A percentile compares a stretch with the other conserved stretches of the same genome.
These are phyloP conservation scores for Oreochromis niloticus DNA, from an alignment of 2,113 vertebrate species.

Conservation along the genomic window DNA sequence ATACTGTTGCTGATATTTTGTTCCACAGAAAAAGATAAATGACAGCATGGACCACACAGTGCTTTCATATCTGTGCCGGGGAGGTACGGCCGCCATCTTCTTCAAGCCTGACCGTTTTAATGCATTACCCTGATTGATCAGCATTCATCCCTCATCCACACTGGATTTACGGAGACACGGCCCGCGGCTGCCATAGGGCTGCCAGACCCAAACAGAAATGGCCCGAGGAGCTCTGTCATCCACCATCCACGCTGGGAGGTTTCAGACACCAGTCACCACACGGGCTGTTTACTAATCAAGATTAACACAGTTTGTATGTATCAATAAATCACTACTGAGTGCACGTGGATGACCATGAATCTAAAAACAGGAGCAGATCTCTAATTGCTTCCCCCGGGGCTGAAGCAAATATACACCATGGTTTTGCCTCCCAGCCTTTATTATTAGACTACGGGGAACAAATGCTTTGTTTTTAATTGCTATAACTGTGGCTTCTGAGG, in stretches of 20 bases:
- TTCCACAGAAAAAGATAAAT: not conserved
- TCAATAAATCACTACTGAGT: slow-evolving; percentile 36
- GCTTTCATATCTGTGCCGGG: not conserved
- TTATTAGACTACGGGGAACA: not conserved
- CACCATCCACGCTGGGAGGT: slow-evolving; percentile 4
- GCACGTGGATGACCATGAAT: slow-evolving; percentile 40
- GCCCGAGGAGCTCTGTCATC: slow-evolving; percentile 20
- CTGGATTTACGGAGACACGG: slow-evolving; percentile 35
- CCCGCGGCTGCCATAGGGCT: slow-evolving; percentile 19
- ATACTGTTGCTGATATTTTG: not conserved
- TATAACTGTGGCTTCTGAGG: not conserved
- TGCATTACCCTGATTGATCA: slow-evolving; percentile 52
- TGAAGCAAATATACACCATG: not conserved
- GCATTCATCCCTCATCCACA: slow-evolving; percentile 35
- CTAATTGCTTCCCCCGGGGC: slow-evolving; percentile 39
- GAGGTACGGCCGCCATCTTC: not conserved
- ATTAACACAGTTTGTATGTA: slow-evolving; percentile 21
- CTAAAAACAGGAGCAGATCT: slow-evolving; percentile 13
- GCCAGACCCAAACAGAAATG: slow-evolving; percentile 43
- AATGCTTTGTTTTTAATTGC: slow-evolving; percentile 36
- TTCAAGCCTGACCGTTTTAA: not conserved
- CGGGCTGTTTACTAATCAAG: slow-evolving; percentile 35
- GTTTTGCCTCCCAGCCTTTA: slow-evolving; percentile 3
- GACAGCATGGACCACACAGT: not conserved
- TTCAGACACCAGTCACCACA: not conserved